A percentile compares a stretch with the other conserved stretches of the same genome.
Evolutionary conservation across 2,113 vertebrate genomes (phyloP).

Genomic region (Vidua chalybeata): DNA sequence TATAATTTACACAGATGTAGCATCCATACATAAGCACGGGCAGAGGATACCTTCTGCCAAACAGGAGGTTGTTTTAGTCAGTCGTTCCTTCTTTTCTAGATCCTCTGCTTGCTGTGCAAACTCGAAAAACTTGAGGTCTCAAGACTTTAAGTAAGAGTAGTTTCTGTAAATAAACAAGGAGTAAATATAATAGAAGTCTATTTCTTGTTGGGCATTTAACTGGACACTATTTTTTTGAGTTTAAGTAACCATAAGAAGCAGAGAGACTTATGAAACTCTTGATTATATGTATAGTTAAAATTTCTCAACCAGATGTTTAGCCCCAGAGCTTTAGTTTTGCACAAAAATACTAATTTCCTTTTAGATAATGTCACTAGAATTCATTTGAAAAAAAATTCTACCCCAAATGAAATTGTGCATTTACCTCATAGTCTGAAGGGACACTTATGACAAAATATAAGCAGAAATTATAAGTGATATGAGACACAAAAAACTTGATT

Average conservation of each 20-base stretch:
- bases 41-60: neutral
- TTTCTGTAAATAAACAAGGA: neutral
- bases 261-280: neutral
- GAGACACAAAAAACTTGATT: neutral
- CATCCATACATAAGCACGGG: neutral
- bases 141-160: neutral
- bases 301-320: neutral
- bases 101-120: neutral
- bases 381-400: neutral
- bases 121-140: neutral
- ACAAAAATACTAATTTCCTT: neutral
- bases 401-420: neutral
- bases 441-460: neutral
- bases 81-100: neutral
- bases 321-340: neutral
- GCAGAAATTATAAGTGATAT: neutral
- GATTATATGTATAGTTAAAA: neutral
- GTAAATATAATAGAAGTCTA: neutral
- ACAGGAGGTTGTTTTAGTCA: neutral
- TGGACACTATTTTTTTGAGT: neutral
- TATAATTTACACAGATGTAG: neutral
- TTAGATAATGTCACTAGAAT: neutral
- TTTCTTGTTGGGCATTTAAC: neutral
- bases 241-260: neutral
- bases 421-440: slow-evolving; percentile 1